Conservation (phyloP, 64 coral and sea anemone species). For the Montipora efflorescens region DNA sequence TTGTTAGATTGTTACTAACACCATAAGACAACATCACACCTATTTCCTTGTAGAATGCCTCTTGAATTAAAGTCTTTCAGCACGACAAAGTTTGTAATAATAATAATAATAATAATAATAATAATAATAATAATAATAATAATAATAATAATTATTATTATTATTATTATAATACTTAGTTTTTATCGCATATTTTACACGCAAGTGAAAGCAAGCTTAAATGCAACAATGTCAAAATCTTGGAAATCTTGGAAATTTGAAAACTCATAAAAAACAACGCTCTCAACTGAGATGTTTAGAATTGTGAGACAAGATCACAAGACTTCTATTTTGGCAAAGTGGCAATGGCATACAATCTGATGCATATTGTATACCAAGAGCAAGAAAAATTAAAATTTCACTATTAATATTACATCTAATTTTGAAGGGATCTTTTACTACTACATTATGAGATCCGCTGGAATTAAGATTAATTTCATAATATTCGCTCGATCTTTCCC, state of each 20-base stretch:
- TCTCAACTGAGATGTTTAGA: no score
- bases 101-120: background rate
- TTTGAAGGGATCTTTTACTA: no score
- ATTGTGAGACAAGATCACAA: no score
- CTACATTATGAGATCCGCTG: background rate
- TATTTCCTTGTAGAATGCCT: background rate
- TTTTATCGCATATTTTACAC: background rate
- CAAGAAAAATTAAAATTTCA: no score
- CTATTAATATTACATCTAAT: no score
- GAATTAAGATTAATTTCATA: background rate
- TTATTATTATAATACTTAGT: background rate
- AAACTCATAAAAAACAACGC: background rate
- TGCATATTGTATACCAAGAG: no score
- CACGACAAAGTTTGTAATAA: background rate
- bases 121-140: no score
- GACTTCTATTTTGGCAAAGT: no score
- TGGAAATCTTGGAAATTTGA: background rate
- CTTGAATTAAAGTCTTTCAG: constrained; percentile 1
- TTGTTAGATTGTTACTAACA: constrained; percentile 57
- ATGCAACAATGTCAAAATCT: no score
- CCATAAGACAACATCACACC: constrained; percentile 48
- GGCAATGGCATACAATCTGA: no score
- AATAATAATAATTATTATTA: no score
- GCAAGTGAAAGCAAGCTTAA: background rate
- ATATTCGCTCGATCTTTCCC: background rate